A percentile compares a stretch with the other conserved stretches of the same genome.
These are phyloP conservation scores for Oreochromis aureus DNA, from an alignment of 2,113 vertebrate species.

Conservation along the genomic window DNA sequence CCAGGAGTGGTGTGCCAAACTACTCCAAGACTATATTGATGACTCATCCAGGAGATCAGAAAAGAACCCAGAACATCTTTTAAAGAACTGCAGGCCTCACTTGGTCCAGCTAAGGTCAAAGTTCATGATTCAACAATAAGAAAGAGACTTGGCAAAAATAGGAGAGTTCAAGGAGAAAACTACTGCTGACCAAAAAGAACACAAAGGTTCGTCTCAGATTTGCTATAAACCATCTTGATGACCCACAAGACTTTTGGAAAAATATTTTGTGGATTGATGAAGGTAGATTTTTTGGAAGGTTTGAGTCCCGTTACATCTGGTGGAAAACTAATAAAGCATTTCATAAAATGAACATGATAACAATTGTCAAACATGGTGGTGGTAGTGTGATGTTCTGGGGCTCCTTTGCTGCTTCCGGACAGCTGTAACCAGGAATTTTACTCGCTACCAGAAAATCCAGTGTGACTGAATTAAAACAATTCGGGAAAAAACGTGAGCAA, in stretches of 20 bases:
- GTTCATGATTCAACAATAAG: neutral
- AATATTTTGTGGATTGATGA: neutral
- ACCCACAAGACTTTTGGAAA: neutral
- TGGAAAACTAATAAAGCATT: neutral
- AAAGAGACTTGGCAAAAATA: neutral
- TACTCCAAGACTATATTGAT: neutral
- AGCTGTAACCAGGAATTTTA: neutral
- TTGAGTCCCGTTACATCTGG: neutral
- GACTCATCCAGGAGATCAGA: neutral
- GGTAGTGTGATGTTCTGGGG: neutral
- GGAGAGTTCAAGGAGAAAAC: neutral
- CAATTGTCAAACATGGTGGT: neutral
- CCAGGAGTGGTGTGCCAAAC: neutral
- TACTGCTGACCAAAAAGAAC: neutral
- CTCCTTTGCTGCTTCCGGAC: neutral
- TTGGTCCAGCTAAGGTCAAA: neutral
- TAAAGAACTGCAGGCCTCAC: neutral
- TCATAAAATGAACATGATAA: neutral
- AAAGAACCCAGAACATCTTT: neutral
- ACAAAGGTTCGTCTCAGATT: neutral
- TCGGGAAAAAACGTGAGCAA: accelerated
- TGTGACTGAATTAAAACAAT: neutral
- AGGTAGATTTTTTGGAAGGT: neutral
- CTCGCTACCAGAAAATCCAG: neutral
- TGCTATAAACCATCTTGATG: neutral